A percentile compares a stretch with the other conserved stretches of the same genome.
Evolutionary conservation across 2,888 invertebrate genomes (phyloP).

Genomic region (Lepidocyrtinus sp.): DNA sequence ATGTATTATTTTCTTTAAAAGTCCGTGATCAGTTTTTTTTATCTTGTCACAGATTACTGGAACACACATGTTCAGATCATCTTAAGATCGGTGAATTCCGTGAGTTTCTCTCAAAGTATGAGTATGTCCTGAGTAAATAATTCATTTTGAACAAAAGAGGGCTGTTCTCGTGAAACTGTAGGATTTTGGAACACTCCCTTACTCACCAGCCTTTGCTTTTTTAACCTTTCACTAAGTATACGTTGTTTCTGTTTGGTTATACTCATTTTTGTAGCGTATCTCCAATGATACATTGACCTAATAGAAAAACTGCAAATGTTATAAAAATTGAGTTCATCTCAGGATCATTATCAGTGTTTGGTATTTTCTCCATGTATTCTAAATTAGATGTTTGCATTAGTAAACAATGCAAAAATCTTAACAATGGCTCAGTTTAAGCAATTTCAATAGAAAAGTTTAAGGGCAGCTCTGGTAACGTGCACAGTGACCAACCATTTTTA

Average conservation of each 20-base stretch:
- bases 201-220: background rate
- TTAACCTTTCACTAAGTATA: background rate
- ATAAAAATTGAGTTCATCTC: background rate
- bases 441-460: background rate
- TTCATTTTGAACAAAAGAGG: slow-evolving; percentile 46
- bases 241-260: background rate
- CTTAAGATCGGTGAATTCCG: background rate
- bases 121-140: slow-evolving; percentile 8
- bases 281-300: background rate
- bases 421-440: background rate
- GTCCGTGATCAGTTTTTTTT: background rate
- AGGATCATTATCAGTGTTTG: no score
- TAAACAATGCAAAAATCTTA: background rate
- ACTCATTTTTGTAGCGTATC: background rate
- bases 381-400: background rate
- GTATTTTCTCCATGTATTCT: no score
- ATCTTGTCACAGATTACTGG: background rate
- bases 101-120: background rate
- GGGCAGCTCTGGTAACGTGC: no score
- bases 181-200: slow-evolving; percentile 12
- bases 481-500: background rate
- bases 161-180: slow-evolving; percentile 19
- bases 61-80: background rate
- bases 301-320: background rate
- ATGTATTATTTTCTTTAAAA: background rate